These are phyloP conservation scores for Oxyteleia sp. DNA, from an alignment of 2,888 invertebrate genomes.

Conservation along the genomic window DNA sequence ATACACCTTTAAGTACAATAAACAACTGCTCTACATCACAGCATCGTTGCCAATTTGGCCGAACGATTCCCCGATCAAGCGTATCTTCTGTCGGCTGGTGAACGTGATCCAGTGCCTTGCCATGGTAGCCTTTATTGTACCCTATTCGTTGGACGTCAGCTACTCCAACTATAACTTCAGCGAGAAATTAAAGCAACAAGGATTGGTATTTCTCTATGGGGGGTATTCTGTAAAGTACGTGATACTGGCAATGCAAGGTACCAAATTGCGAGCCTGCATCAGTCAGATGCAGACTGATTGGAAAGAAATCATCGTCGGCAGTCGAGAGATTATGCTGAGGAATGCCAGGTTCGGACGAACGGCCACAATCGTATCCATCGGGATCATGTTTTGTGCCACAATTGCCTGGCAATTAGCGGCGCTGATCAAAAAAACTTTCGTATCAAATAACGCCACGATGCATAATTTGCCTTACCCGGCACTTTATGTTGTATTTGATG, in stretches of 20 bases:
- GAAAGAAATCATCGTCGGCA: constrained; percentile 12
- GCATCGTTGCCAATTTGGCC: no score
- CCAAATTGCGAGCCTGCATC: constrained; percentile 16
- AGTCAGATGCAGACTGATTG: constrained; percentile 24
- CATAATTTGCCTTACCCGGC: constrained; percentile 8
- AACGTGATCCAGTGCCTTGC: no score
- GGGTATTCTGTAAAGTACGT: constrained; percentile 21
- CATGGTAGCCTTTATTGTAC: no score
- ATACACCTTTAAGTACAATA: no score
- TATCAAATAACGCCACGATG: constrained; percentile 2
- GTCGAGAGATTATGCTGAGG: constrained; percentile 24
- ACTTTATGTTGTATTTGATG: constrained; percentile 13
- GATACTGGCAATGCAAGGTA: neutral
- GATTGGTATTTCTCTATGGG: no score
- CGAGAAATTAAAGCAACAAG: no score
- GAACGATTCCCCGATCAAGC: no score
- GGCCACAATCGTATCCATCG: neutral
- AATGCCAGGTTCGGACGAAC: constrained; percentile 21
- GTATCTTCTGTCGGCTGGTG: no score
- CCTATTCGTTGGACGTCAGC: no score
- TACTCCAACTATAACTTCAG: no score
- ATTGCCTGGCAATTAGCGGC: constrained; percentile 11
- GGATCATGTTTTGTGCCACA: constrained; percentile 5
- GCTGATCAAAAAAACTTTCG: neutral
- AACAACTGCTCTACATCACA: no score